Percentiles rank a stretch among this genome's conserved stretches.
phyloP scores from a whole-genome alignment of 2,888 invertebrate genomes.

The Athalia rosae region DNA sequence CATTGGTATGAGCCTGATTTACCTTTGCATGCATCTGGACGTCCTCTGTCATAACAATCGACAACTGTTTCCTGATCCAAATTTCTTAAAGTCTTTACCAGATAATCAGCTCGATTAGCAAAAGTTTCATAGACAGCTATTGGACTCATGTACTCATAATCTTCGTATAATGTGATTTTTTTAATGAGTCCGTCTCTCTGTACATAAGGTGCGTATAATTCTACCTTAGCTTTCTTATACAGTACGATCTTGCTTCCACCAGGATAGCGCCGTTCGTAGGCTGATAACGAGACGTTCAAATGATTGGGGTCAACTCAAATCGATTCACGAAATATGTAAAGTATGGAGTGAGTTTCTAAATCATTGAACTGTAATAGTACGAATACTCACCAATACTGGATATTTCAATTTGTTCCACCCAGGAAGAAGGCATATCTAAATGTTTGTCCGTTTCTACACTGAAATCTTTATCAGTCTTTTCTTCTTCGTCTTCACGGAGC shows the following conservation, averaged over 20 bases:
- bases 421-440: conserved; percentile 84
- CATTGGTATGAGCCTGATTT: conserved; percentile 42
- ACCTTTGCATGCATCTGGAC: conserved; percentile 83
- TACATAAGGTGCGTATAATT: conserved; percentile 86
- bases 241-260: conserved; percentile 80
- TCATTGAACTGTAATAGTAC: conserved; percentile 3
- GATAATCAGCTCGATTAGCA: conserved; percentile 79
- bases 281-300: conserved; percentile 64
- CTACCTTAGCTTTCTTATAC: conserved; percentile 85
- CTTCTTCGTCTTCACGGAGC: conserved; percentile 71
- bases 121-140: conserved; percentile 64
- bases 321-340: not conserved
- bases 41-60: conserved; percentile 81
- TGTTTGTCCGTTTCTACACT: conserved; percentile 76
- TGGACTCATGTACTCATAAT: conserved; percentile 76
- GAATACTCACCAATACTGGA: conserved; percentile 74
- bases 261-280: conserved; percentile 84
- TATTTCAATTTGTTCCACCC: conserved; percentile 83
- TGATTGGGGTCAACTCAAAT: not conserved
- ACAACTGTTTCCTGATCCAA: conserved; percentile 75
- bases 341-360: not conserved
- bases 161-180: conserved; percentile 78
- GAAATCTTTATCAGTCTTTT: conserved; percentile 76
- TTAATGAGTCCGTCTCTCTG: conserved; percentile 83
- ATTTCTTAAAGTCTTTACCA: conserved; percentile 76